phyloP scores from a whole-genome alignment of 2,113 vertebrate species.

The Willisornis vidua region DNA sequence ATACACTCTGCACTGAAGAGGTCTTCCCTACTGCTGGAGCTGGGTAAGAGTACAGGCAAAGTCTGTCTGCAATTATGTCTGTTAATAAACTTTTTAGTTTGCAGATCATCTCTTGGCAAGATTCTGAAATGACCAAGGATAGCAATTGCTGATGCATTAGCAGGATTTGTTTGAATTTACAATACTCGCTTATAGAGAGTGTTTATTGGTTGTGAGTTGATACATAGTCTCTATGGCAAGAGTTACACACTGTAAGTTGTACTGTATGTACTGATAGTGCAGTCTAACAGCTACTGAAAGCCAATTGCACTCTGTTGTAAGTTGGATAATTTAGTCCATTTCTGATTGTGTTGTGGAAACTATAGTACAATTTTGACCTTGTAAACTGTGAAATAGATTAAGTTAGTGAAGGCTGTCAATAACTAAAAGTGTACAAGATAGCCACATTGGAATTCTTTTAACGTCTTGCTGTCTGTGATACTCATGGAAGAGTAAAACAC shows the following conservation, averaged over 20 bases:
- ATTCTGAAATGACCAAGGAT: background rate
- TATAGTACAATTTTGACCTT: background rate
- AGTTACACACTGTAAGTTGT: background rate
- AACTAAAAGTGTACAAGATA: background rate
- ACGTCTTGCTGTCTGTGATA: background rate
- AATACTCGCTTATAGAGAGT: background rate
- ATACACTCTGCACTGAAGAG: conserved; percentile 94
- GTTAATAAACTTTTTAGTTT: background rate
- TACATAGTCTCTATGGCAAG: background rate
- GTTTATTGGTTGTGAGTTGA: background rate
- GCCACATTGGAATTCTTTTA: background rate
- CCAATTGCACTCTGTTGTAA: background rate
- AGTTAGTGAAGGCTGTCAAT: background rate
- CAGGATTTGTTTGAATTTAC: background rate
- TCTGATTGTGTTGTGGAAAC: background rate
- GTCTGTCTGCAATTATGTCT: background rate
- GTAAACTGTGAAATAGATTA: background rate
- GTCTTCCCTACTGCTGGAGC: conserved; percentile 91
- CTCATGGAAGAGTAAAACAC: background rate
- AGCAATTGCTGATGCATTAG: background rate
- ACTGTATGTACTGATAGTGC: background rate
- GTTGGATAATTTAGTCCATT: background rate
- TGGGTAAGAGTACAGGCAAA: conserved; percentile 78
- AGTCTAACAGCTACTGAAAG: background rate
- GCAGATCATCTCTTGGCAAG: background rate